phyloP scores from a whole-genome alignment of 2,113 vertebrate genomes.

The Hassar affinis region DNA sequence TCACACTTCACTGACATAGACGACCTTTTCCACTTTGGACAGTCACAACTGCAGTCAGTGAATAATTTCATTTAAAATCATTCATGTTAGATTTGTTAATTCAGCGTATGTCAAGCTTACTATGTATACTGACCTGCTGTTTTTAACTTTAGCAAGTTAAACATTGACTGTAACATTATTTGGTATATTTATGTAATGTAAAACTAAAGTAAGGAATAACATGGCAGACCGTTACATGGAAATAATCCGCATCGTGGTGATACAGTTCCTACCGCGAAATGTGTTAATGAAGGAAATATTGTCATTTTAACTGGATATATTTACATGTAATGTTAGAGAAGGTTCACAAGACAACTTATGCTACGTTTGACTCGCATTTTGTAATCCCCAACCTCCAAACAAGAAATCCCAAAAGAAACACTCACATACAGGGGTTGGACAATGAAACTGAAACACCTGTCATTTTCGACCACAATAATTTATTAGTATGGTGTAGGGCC shows the following conservation, averaged over 20 bases:
- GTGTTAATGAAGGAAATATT: not conserved
- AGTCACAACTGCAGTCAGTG: slow-evolving; percentile 63
- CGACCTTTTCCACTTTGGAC: slow-evolving; percentile 61
- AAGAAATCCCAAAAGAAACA: no score
- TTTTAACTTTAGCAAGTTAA: not conserved
- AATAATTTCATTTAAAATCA: not conserved
- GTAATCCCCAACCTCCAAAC: not conserved
- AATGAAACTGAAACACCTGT: no score
- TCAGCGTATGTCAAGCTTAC: not conserved
- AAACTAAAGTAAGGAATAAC: not conserved
- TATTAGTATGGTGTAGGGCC: no score
- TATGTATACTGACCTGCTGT: not conserved
- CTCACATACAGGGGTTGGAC: no score
- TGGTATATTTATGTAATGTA: not conserved
- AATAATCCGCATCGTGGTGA: not conserved
- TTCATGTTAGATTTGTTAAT: not conserved
- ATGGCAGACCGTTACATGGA: not conserved
- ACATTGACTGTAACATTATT: not conserved
- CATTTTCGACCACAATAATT: no score
- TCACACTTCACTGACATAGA: slow-evolving; percentile 60
- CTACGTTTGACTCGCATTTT: not conserved
- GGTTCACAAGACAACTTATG: not conserved
- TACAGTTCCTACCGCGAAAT: not conserved
- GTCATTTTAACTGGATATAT: not conserved
- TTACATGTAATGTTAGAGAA: not conserved